Evolutionary conservation across 2,113 vertebrate species (phyloP).

Genomic region (Nothocercus nigrocapillus): DNA sequence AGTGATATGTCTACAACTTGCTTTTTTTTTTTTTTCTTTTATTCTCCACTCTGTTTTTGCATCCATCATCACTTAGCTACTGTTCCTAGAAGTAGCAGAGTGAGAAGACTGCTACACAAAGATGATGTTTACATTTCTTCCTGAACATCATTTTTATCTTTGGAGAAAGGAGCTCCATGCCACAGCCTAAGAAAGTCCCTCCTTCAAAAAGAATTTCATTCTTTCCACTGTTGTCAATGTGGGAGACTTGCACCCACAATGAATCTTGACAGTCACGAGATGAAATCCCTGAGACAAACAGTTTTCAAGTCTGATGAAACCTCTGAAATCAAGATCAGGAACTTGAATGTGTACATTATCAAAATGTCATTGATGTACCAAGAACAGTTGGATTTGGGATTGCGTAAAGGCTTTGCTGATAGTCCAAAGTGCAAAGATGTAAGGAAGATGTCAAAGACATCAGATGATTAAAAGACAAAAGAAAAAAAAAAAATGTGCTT

Average conservation of each 20-base stretch:
- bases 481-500: rapidly evolving
- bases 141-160: background rate
- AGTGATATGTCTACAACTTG: background rate
- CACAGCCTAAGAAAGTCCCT: background rate
- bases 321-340: background rate
- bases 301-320: background rate
- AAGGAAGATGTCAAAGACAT: background rate
- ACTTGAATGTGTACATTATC: background rate
- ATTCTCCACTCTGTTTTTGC: background rate
- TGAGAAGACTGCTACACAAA: background rate
- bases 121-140: background rate
- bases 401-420: background rate
- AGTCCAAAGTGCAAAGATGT: background rate
- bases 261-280: background rate
- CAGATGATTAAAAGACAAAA: background rate
- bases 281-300: background rate
- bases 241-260: background rate
- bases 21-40: background rate
- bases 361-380: background rate
- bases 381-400: too few species aligned
- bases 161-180: background rate
- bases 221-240: background rate
- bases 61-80: background rate
- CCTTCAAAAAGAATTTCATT: background rate
- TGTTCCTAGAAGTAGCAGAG: background rate